Evolutionary conservation across 2,797 vertebrate genomes (phyloP), one percentile per base, ranked within the genome.

Genomic region (Botia almorhae): DNA sequence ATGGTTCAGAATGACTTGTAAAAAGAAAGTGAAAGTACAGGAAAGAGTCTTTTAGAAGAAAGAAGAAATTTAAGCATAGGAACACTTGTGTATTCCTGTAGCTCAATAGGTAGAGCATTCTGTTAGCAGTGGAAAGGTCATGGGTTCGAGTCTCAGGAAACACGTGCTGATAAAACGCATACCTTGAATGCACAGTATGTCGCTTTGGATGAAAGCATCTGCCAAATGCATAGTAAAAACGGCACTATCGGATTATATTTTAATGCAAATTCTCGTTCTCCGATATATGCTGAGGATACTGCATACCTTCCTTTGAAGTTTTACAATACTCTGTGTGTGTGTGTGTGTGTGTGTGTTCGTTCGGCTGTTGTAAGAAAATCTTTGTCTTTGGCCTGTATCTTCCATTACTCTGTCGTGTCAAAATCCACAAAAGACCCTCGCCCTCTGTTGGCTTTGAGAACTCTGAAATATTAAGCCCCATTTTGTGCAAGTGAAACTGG

Each of bases 341-440:
- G 23, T 26, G 23, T n/a, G n/a, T 78, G 63, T 83, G 78, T 85
- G 39, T 76, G 64, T 26, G 23, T 26, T n/a, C n/a, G 23, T 69
- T 56, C 12, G 55, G 48, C 53, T 61, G 43, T 21, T 76, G 71
- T 48, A 39, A 48, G 70, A 33, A 65, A 68, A 60, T 60, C 79
- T 78, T 69, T 81, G 67, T 55, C 64, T 75, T 80, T 69, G 84
- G 69, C 85, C 83, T 72, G 80, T 74, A 78, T 87, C 79, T 87
- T 91, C 33, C 74, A 79, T 88, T 90, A 79, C 88, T 84, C 73
- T 78, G 81, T 79, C 80, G 60, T 82, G 74, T 23, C 79, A 73
- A 74, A 53, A 4, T 73, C 61, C 76, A 85, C 69, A 81, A 82
- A 79, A 78, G 56, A 33, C 85, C 84, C 29, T 65, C 56, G 72